Base-by-base conservation (phyloP, 2,888 invertebrate species). In the Villa cingulata region DNA sequence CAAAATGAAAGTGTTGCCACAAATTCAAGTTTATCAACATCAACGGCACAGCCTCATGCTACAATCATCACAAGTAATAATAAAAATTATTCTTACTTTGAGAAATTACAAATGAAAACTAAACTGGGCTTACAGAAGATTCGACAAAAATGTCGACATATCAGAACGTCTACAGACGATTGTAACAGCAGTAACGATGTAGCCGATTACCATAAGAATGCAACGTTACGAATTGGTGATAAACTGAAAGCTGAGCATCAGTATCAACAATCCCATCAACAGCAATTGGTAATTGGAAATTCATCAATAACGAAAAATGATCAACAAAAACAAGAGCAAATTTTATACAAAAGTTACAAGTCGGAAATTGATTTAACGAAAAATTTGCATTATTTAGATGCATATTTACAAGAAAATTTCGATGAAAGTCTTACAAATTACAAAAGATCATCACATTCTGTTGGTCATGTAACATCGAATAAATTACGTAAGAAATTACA, bases 291-390 rank as follows among this genome's bases (percentile, higher is more conserved):
- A 44, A 44, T 10, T 29, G 23, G 23, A 23, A 23, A 23, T 23
- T 23, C 23, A 23, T 23, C 18, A 23, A 23, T 43, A 43, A 23
- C 23, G 4, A 7, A 23, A 34, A 46, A 6, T 7, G 7, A 23
- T 23, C 29, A 32, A 32, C 29, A 32, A 32, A 9, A 32, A 32
- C 29, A 32, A 12, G 61, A 62, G 14, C 63, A 59, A 48, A 60
- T 64, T 16, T 57, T 67, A 40, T 69, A 68, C 49, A 68, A 68
- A 55, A 68, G 68, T 53, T 69, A 69, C 53, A 69, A 69, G 48
- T 69, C 69, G 2, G 69, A 69, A 54, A 60, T 69, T 37, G 69
- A 69, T 54, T 57, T 69, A 6, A 66, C 68, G 36, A 65, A 65
- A 50, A 69, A 69, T 53, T 56, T 69, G 7, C 65, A 66, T 51